Conservation (phyloP, 2,113 vertebrate genomes). For the Daphoenositta chrysoptera region DNA sequence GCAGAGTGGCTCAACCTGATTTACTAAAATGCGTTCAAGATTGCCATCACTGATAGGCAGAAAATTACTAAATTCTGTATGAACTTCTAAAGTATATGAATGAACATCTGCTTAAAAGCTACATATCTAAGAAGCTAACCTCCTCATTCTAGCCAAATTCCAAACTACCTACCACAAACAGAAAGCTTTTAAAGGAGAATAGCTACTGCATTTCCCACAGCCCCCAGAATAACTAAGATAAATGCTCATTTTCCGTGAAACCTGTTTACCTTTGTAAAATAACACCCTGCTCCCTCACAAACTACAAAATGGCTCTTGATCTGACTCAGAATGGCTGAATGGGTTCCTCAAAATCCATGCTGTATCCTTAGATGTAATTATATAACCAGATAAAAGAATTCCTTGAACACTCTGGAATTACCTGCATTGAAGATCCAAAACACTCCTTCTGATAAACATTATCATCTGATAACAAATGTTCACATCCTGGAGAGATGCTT, state of each 20-base stretch:
- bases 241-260: neutral
- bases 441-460: neutral
- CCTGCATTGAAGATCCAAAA: neutral
- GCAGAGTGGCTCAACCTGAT: neutral
- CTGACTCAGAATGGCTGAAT: neutral
- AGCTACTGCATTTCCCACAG: neutral
- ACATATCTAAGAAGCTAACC: neutral
- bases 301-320: neutral
- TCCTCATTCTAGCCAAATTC: neutral
- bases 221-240: neutral
- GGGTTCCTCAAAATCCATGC: neutral
- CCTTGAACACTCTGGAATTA: neutral
- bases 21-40: neutral
- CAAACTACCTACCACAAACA: neutral
- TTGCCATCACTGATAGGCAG: neutral
- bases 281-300: fast-evolving
- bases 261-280: neutral
- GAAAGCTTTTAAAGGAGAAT: neutral
- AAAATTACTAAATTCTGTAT: neutral
- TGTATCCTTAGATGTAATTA: neutral
- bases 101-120: neutral
- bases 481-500: neutral
- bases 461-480: neutral
- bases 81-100: neutral
- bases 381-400: neutral